These are phyloP conservation scores for Scomber japonicus DNA, from an alignment of 2,113 vertebrate species.

Conservation along the genomic window DNA sequence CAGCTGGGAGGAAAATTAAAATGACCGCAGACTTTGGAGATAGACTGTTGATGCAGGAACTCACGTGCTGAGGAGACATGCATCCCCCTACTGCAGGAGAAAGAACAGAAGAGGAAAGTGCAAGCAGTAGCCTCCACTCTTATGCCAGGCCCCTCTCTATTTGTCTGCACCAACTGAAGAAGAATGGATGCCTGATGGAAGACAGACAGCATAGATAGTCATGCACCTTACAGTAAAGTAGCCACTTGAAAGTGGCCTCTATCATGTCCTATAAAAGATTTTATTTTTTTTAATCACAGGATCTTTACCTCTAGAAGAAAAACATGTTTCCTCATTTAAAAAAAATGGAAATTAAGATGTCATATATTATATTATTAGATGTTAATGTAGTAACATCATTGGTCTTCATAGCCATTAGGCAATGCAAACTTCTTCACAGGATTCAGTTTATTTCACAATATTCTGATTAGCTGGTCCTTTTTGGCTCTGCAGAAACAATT, in stretches of 20 bases:
- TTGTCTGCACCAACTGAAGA: too few species aligned
- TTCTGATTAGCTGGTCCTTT: slow-evolving; percentile 25
- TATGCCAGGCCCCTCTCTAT: too few species aligned
- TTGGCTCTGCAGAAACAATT: background rate
- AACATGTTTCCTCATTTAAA: slow-evolving; percentile 5
- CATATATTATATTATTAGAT: slow-evolving; percentile 19
- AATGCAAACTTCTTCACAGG: slow-evolving; percentile 26
- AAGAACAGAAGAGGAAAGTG: too few species aligned
- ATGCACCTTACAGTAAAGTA: background rate
- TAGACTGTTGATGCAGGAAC: too few species aligned
- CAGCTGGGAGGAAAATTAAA: too few species aligned
- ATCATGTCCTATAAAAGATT: slow-evolving; percentile 25
- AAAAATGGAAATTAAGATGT: background rate
- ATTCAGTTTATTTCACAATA: slow-evolving; percentile 22
- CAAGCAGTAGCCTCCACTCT: too few species aligned
- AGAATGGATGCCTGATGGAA: too few species aligned
- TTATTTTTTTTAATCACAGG: slow-evolving; percentile 4
- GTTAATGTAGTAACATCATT: slow-evolving; percentile 28
- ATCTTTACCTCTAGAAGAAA: slow-evolving; percentile 5
- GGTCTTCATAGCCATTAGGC: slow-evolving; percentile 17
- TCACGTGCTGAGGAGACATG: too few species aligned
- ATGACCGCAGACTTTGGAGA: too few species aligned
- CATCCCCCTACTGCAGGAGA: too few species aligned
- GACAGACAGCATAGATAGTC: slow-evolving; percentile 1
- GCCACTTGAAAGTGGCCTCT: background rate